A percentile compares a stretch with the other conserved stretches of the same genome.
These are phyloP conservation scores for Tyto alba DNA, from an alignment of 2,113 vertebrate genomes.

Conservation along the genomic window DNA sequence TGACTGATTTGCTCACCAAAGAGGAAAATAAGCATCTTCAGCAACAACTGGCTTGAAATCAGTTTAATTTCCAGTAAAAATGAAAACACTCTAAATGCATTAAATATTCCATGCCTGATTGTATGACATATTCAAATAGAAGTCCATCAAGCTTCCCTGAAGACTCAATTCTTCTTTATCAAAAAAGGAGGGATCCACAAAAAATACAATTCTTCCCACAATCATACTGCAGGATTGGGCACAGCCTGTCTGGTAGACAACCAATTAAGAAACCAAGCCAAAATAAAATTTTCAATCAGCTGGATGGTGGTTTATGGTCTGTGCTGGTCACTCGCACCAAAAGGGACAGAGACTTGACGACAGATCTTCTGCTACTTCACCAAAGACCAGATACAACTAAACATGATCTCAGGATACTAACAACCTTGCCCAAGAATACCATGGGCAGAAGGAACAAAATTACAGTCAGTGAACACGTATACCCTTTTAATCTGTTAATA, in stretches of 20 bases:
- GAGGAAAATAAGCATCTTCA: conserved; percentile 18
- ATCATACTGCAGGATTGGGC: neutral
- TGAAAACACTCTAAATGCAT: neutral
- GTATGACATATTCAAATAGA: neutral
- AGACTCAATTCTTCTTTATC: neutral
- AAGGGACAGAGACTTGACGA: neutral
- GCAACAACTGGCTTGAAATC: neutral
- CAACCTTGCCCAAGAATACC: neutral
- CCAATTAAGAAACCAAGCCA: neutral
- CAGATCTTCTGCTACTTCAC: neutral
- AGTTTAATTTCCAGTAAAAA: neutral
- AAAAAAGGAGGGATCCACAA: neutral
- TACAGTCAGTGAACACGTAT: neutral
- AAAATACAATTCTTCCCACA: neutral
- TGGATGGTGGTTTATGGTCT: neutral
- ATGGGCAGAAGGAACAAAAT: neutral
- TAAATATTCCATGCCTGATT: neutral
- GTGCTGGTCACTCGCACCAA: neutral
- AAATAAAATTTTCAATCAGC: neutral
- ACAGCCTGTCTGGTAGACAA: neutral
- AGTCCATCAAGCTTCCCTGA: neutral
- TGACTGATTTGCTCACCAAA: neutral
- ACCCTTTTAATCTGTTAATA: neutral
- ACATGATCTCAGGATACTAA: neutral
- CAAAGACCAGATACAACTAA: neutral